Evolutionary conservation across 2,113 vertebrate genomes (phyloP), one percentile per base, ranked within the genome.

Genomic region (Protobothrops mucrosquamatus): DNA sequence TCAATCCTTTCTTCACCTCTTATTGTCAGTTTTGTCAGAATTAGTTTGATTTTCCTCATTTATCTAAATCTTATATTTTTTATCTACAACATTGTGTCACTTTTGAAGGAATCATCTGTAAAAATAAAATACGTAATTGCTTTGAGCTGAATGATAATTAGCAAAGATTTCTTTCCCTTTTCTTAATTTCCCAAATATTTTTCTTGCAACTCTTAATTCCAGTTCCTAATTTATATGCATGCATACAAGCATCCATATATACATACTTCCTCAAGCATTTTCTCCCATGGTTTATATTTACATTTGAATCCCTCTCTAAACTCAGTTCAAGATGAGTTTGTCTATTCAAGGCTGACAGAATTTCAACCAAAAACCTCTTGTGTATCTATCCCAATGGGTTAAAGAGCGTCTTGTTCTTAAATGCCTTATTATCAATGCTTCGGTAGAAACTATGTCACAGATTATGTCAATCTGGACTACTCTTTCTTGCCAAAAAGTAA

Each of bases 401-500:
- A 96, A 94, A 96, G 96, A 95, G 96, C 94, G 97, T 97, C 96
- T 97, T 96, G 96, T 97, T 97, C 96, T 96, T 96, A 97, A 97
- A 97, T 98, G 98, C 98, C 98, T 99, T 97, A 98, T 99, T 98
- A 98, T 96, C 97, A 98, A 98, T 98, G 97, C 97, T 97, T 98
- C 97, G 97, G 97, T 97, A 97, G 97, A 98, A 97, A 97, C 97
- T 97, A 98, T 98, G 96, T 98, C 98, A 98, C 96, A 95, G 96
- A 96, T 97, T 97, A 97, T 98, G 97, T 97, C 97, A 98, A 97
- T 97, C 97, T 97, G 97, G 93, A 97, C 96, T 91, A 89, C 89
- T 96, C 96, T 97, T 96, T 96, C 96, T 95, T 96, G 96, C 96
- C 96, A 98, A 97, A 97, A 98, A 98, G 97, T 96, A 95, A 97